Evolutionary conservation across 1,140 invertebrate genomes (phyloP), one percentile per base, ranked within the genome.

Genomic region (Drosophila burlai): DNA sequence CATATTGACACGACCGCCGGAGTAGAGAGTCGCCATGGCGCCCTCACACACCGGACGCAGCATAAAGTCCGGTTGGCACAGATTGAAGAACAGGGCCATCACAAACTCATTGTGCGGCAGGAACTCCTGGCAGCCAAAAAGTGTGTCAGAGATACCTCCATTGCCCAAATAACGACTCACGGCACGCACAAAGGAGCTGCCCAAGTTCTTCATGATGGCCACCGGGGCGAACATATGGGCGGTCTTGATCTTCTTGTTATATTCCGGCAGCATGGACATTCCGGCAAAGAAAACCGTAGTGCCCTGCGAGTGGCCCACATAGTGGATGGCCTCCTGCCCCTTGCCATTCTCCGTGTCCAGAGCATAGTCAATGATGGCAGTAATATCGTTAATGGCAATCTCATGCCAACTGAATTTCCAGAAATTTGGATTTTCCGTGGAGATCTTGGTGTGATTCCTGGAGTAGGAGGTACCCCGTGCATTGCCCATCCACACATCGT

Each of bases 331-430:
- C n/a, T 93, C 76, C 52, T 94, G 91, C 2, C 92, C 90, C 26
- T 93, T 92, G 3, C 92, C 93, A 15, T 96, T 96, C 10, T 78
- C 75, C 18, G 74, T 81, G 1, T 92, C 83, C 13, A 96, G 76
- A 15, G 96, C 94, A 77, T 95, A 95, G 79, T 96, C 94, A n/a
- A 97, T 94, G 72, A 95, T 94, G 2, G 96, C 94, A 5, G 96
- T 95, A 9, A 97, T 80, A 85, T 97, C 96, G 73, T 94, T 95
- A 7, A 93, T 80, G 3, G 94, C 96, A 93, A 97, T 96, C 93
- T 97, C 95, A 81, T 96, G 95, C 85, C 87, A 96, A 11, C 93
- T 93, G 62, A 95, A 96, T 61, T 95, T 82, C 95, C 95, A 95
- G 80, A 94, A 95, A 91, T 50, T 92, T 81, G 84, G 94, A 43